Conservation (phyloP, 2,888 invertebrate genomes). For the Watsonalla binaria region DNA sequence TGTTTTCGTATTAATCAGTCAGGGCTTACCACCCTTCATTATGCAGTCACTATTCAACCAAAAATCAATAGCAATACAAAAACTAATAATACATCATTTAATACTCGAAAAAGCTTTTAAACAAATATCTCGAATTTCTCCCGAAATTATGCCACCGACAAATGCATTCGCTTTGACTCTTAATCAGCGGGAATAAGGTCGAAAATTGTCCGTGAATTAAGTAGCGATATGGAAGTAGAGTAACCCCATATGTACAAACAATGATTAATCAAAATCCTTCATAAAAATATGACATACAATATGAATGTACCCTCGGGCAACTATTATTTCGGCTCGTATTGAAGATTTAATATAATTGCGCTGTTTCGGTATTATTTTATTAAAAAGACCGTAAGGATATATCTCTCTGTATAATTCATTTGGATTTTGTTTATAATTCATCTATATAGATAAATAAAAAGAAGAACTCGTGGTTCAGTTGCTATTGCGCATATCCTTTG, state of each 20-base stretch:
- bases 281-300: constrained; percentile 47
- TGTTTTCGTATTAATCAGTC: no score
- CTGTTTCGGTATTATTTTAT: background rate
- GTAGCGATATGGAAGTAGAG: background rate
- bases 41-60: constrained; percentile 13
- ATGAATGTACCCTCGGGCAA: constrained; percentile 10
- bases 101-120: constrained; percentile 21
- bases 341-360: background rate
- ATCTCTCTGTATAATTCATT: no score
- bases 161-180: background rate
- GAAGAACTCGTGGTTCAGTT: no score
- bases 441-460: no score
- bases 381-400: background rate
- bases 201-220: background rate
- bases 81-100: constrained; percentile 28
- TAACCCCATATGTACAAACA: constrained; percentile 12
- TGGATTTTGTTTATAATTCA: no score
- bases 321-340: background rate
- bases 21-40: background rate
- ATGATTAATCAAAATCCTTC: constrained; percentile 33
- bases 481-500: no score
- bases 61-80: constrained; percentile 9
- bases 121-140: constrained; percentile 16
- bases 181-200: background rate
- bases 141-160: background rate